Evolutionary conservation across 2,113 vertebrate genomes (phyloP).

Genomic region (Anolis carolinensis): DNA sequence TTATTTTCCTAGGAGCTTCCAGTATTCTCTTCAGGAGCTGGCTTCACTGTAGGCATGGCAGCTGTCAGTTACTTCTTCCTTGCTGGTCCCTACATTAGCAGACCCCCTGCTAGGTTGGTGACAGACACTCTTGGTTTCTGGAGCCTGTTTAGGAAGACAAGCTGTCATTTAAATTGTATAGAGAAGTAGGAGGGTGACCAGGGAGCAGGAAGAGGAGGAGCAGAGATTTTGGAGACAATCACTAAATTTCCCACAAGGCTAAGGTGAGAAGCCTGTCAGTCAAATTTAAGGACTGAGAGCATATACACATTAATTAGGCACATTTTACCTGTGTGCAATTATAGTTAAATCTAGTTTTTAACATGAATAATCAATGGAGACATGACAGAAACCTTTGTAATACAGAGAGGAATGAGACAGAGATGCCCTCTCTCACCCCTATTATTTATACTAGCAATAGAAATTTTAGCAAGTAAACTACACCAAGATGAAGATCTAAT

Average conservation of each 20-base stretch:
- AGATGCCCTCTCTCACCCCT: background rate
- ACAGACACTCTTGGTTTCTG: constrained; percentile 32
- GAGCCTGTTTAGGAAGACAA: background rate
- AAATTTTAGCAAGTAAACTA: too few species aligned
- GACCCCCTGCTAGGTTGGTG: constrained; percentile 21
- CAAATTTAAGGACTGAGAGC: constrained; percentile 13
- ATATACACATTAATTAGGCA: background rate
- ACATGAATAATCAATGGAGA: background rate
- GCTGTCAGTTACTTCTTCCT: constrained; percentile 38
- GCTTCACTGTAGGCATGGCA: constrained; percentile 12
- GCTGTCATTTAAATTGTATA: constrained; percentile 52
- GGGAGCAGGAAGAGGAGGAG: background rate
- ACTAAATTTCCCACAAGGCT: constrained; percentile 37
- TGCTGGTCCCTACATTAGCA: constrained; percentile 24
- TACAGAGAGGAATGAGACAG: background rate
- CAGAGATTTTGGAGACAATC: constrained; percentile 16
- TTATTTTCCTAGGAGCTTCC: constrained; percentile 36
- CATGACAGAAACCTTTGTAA: background rate
- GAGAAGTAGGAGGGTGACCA: fast-evolving
- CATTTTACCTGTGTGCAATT: background rate
- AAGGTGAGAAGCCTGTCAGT: constrained; percentile 37
- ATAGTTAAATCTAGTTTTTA: background rate
- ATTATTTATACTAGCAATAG: too few species aligned
- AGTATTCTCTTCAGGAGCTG: constrained; percentile 27
- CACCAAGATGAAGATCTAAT: too few species aligned